Evolutionary conservation across 2,888 invertebrate genomes (phyloP), one percentile per base, ranked within the genome.

Genomic region (Apodemia zela): DNA sequence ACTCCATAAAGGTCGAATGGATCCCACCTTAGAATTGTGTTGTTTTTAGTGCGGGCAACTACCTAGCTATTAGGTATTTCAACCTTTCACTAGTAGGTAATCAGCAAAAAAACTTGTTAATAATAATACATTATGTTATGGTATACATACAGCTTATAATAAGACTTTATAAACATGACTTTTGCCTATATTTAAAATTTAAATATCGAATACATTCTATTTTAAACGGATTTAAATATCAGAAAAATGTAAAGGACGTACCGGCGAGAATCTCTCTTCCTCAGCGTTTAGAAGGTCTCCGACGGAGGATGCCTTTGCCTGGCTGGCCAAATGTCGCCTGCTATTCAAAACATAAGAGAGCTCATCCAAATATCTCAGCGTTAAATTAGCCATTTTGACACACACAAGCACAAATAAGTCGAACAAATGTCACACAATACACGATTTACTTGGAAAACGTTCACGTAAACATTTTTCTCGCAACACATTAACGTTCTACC

Each of bases 341-440:
- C 82, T 87, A 68, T 89, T 90, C 80, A 92, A 73, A 66, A 92
- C 92, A 72, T 83, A 90, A 35, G 91, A 91, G 69, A 92, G 73
- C 80, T 92, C 92, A 79, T 92, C 92, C 85, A 92, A 85, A 82
- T 92, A 92, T 54, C 90, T 78, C 63, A 92, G 75, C 68, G 92
- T 90, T 72, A 92, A 77, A 72, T 89, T 90, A 35, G 90, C 89
- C 90, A 90, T 90, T 73, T 67, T 76, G 66, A 67, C 71, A 71
- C 71, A 69, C 72, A 69, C 72, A 61, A 65, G 60, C 63, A 67
- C 66, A 65, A 33, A 47, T 29, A 58, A 62, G 62, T 65, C 62
- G 54, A 65, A 71, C 68, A 67, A 69, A 59, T 63, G 63, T 66
- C 65, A 65, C 60, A 62, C 62, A 63, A 66, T 57, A 25, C 54